Base-by-base conservation (phyloP, 1,140 invertebrate species). In the Megalonaias nervosa region DNA sequence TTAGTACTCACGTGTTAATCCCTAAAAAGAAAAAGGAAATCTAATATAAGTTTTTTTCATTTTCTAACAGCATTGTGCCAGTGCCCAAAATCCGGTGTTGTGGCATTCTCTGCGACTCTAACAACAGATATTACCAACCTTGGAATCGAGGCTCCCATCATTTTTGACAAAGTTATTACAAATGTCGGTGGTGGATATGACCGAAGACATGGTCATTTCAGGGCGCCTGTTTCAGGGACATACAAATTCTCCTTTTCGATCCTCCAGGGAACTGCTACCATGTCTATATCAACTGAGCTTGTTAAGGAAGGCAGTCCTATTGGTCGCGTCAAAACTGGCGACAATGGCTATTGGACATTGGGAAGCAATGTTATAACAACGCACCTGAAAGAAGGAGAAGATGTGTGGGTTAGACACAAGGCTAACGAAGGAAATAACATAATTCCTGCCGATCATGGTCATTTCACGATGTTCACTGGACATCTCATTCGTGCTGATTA, bases 171-270 rank as follows among this genome's bases (percentile, higher is more conserved):
- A 19, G 68, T 76, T 6, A 76, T 71, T 55, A 76, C 74, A 11
- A 76, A 76, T 56, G 59, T 65, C 6, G 68, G 61, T n/a, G 59
- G 60, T 5, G 74, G 55, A 11, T 76, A 76, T 65, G 74, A 76
- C 55, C 4, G 21, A 19, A 59, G 74, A 2, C 74, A 76, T 48
- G 74, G 74, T 23, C 12, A 67, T 5, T 76, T 76, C 61, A 48
- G 74, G 13, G 74, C 74, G 31, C 74, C 74, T 16, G 74, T 76
- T 26, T 68, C 66, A 13, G 74, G 74, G 15, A 76, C 74, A n/a
- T 76, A 76, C 61, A 76, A 76, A 23, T 76, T 76, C 38, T 56
- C 67, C 14, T 76, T 76, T 48, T 76, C 74, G 74, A 56, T 14
- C 38, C 16, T 76, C 21, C 74, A 76, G 59, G 74, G 74, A 31